Evolutionary conservation across 2,888 invertebrate genomes (phyloP).

Genomic region (Opisthograptis luteolata): DNA sequence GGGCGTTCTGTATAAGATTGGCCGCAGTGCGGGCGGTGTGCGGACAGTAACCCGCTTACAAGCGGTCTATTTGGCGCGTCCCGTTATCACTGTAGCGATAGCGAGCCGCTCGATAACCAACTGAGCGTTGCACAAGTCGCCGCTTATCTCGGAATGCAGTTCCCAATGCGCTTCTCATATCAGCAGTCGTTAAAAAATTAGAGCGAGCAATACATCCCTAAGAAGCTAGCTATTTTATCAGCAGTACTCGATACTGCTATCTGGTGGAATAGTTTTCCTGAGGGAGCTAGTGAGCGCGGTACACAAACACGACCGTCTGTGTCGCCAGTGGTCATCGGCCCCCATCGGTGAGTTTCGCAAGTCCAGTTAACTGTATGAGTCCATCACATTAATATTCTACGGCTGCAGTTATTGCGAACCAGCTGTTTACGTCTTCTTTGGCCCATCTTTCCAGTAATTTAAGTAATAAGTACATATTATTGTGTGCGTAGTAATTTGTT

Average conservation of each 20-base stretch:
- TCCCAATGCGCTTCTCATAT: slow-evolving; percentile 59
- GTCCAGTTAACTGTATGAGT: slow-evolving; percentile 79
- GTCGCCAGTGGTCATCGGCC: slow-evolving; percentile 79
- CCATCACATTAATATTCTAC: slow-evolving; percentile 80
- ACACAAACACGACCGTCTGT: slow-evolving; percentile 50
- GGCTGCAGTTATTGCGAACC: slow-evolving; percentile 71
- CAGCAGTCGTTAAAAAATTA: slow-evolving; percentile 58
- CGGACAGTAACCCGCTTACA: slow-evolving; percentile 59
- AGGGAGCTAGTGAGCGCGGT: slow-evolving; percentile 51
- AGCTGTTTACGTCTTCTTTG: slow-evolving; percentile 59
- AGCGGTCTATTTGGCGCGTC: slow-evolving; percentile 60
- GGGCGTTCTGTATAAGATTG: slow-evolving; percentile 55
- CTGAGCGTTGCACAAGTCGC: slow-evolving; percentile 64
- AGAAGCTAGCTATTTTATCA: slow-evolving; percentile 32
- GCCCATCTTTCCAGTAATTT: slow-evolving; percentile 30
- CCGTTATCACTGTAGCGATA: slow-evolving; percentile 73
- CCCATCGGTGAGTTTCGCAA: slow-evolving; percentile 78
- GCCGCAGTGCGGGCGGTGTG: slow-evolving; percentile 40
- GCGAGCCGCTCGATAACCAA: slow-evolving; percentile 61
- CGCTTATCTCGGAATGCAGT: slow-evolving; percentile 74
- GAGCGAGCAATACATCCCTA: slow-evolving; percentile 38
- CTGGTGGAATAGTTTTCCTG: slow-evolving; percentile 46
- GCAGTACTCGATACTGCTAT: slow-evolving; percentile 44
- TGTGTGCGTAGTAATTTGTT: too few relatives aligned
- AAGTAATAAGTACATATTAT: slow-evolving; percentile 21